phyloP scores from a whole-genome alignment of 2,113 vertebrate genomes.

The Diglossa brunneiventris region DNA sequence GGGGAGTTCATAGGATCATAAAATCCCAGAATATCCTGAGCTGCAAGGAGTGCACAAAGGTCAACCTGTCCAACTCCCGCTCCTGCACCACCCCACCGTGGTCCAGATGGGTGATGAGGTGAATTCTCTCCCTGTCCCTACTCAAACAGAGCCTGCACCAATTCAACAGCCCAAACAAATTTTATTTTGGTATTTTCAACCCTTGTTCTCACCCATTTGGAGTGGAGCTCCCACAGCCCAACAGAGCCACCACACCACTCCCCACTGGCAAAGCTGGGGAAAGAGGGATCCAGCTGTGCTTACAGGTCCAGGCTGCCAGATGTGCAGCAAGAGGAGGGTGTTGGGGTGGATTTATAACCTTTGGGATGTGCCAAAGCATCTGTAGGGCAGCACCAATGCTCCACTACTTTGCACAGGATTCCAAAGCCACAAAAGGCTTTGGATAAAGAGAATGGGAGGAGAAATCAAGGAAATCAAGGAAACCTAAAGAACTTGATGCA shows the following conservation, averaged over 20 bases:
- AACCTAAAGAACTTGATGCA: accelerated
- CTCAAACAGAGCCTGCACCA: neutral
- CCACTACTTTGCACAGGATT: neutral
- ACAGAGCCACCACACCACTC: neutral
- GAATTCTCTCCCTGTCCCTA: neutral
- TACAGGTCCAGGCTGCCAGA: neutral
- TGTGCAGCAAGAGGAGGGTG: neutral
- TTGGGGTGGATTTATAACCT: too few relatives aligned
- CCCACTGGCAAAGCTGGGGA: accelerated
- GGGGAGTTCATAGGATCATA: too few relatives aligned
- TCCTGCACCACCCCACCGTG: neutral
- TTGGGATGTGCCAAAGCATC: accelerated
- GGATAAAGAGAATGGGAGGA: neutral
- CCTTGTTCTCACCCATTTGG: neutral
- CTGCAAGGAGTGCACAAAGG: neutral
- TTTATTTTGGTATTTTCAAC: neutral
- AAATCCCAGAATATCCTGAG: neutral
- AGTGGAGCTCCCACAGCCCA: too few relatives aligned
- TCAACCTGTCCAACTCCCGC: neutral
- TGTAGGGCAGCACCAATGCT: neutral
- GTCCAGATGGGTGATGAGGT: neutral
- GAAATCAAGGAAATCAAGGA: neutral
- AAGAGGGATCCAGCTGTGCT: neutral
- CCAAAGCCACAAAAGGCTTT: neutral
- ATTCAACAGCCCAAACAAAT: neutral